phyloP scores from a whole-genome alignment of 1,140 invertebrate species.

The Drosophila grimshawi region DNA sequence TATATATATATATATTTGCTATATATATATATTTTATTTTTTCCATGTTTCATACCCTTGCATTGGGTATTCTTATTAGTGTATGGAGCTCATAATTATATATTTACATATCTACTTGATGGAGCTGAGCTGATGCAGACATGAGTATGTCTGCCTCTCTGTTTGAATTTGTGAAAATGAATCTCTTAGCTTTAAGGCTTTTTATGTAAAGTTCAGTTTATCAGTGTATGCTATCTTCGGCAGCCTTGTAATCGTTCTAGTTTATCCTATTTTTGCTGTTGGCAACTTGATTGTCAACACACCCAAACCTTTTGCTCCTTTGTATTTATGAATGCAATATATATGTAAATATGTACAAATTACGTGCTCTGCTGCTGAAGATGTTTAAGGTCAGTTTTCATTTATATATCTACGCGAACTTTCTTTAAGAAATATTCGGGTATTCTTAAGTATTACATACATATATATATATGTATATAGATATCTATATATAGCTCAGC shows the following conservation, averaged over 20 bases:
- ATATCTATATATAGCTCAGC: no score
- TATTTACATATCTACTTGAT: no score
- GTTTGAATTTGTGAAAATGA: no score
- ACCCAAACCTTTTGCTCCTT: not conserved
- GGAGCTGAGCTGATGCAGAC: no score
- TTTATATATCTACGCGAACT: not conserved
- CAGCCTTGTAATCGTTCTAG: not conserved
- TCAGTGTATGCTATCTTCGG: no score
- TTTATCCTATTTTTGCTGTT: conserved; percentile 18
- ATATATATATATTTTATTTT: not conserved
- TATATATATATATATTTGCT: no score
- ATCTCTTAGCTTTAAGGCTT: no score
- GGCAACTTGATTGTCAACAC: conserved; percentile 41
- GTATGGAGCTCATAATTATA: no score
- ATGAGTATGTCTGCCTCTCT: no score
- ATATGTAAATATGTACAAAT: conserved; percentile 32
- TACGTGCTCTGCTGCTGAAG: not conserved
- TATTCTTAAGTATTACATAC: no score
- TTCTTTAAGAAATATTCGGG: not conserved
- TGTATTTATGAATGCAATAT: conserved; percentile 19
- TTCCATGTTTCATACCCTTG: not conserved
- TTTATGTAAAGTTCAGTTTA: not conserved
- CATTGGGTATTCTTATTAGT: no score
- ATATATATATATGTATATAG: no score
- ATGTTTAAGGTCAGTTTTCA: not conserved